A percentile compares a stretch with the other conserved stretches of the same genome.
Evolutionary conservation across 1,140 invertebrate species (phyloP).

Genomic region (Pectinophora gossypiella): DNA sequence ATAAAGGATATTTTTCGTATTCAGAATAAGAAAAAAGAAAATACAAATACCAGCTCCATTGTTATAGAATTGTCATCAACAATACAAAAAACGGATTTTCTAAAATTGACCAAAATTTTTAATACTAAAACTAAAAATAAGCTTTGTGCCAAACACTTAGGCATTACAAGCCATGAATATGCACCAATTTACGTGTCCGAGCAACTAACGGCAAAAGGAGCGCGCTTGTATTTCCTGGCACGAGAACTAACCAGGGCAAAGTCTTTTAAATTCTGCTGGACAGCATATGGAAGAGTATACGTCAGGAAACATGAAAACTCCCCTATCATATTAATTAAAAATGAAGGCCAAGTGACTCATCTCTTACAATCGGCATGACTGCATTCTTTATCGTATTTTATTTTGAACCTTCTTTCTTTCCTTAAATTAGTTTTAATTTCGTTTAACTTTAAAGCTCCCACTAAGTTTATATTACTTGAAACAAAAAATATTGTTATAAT

Average conservation of each 20-base stretch:
- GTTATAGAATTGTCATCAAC: background rate
- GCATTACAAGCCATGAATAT: background rate
- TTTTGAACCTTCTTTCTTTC: too few species aligned
- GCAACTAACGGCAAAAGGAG: background rate
- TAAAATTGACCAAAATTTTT: background rate
- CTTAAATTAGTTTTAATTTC: too few species aligned
- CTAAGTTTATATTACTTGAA: too few species aligned
- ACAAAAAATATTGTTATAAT: too few species aligned
- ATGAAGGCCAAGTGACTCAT: conserved; percentile 9
- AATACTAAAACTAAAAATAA: background rate
- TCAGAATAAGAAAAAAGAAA: background rate
- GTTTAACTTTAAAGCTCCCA: too few species aligned
- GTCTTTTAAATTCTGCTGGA: background rate
- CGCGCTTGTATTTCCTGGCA: background rate
- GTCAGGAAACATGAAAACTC: conserved; percentile 1
- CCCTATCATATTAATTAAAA: background rate
- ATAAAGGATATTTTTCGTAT: background rate
- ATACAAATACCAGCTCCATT: background rate
- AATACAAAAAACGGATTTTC: background rate
- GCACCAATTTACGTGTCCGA: background rate
- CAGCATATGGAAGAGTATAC: background rate
- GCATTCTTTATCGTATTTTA: too few species aligned
- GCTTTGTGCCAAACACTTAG: conserved; percentile 1
- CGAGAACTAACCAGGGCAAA: background rate
- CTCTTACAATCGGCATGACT: too few species aligned